Conservation (phyloP, 2,113 vertebrate species). For the Protobothrops mucrosquamatus region DNA sequence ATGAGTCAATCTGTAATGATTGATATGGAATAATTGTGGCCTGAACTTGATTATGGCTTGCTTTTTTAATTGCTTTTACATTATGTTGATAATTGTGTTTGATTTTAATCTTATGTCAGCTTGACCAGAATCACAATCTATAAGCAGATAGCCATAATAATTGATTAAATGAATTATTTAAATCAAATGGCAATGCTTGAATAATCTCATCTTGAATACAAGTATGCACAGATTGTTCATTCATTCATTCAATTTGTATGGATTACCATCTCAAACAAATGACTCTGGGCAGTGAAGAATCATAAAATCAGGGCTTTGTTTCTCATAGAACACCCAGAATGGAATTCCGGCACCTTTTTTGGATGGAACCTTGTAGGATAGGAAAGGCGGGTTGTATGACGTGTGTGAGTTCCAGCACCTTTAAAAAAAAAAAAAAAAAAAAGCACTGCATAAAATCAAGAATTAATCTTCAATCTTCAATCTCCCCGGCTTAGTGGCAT, state of each 20-base stretch:
- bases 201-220: constrained; percentile 2
- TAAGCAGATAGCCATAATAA: neutral
- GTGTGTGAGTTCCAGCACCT: too few species aligned
- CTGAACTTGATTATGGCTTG: neutral
- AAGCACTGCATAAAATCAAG: too few species aligned
- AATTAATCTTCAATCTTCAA: too few species aligned
- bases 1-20: neutral
- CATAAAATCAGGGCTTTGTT: neutral
- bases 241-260: neutral
- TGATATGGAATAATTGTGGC: neutral
- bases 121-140: neutral
- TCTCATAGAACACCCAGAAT: too few species aligned
- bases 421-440: too few species aligned
- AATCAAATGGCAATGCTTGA: constrained; percentile 20
- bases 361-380: too few species aligned
- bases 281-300: neutral
- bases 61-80: neutral
- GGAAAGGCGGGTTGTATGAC: too few species aligned
- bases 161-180: neutral
- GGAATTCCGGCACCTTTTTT: too few species aligned
- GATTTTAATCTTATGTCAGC: neutral
- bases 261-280: too few species aligned
- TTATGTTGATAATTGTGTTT: neutral
- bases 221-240: neutral
- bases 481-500: too few species aligned